phyloP scores from a whole-genome alignment of 2,113 vertebrate genomes.

The Notarius lentiginosus region DNA sequence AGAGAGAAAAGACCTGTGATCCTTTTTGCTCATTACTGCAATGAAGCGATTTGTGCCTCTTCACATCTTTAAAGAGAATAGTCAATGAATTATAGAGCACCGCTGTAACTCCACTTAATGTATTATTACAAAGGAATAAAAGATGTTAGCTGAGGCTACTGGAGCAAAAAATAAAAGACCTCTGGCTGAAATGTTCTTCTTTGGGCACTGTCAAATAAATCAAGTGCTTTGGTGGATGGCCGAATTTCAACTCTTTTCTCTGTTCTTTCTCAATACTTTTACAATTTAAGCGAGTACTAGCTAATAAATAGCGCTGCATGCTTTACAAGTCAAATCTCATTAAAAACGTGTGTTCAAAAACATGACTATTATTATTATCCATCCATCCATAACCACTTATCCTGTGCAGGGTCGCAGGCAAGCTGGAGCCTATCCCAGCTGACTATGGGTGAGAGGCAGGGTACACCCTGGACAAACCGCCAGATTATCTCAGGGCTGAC shows the following conservation, averaged over 20 bases:
- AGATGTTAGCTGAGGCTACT: conserved; percentile 56
- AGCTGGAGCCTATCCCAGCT: too few species aligned
- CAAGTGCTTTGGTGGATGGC: conserved; percentile 51
- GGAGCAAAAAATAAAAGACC: conserved; percentile 43
- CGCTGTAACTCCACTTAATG: conserved; percentile 64
- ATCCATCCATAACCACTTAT: too few species aligned
- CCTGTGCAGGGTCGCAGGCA: too few species aligned
- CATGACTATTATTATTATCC: conserved; percentile 1
- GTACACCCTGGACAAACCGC: too few species aligned
- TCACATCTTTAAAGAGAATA: conserved; percentile 72
- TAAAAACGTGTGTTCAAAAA: conserved; percentile 7
- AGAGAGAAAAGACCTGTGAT: conserved; percentile 54
- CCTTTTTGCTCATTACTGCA: conserved; percentile 69
- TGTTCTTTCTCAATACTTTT: not conserved
- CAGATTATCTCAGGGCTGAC: too few species aligned
- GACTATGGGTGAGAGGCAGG: too few species aligned
- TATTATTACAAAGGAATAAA: conserved; percentile 67
- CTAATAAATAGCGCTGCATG: conserved; percentile 1
- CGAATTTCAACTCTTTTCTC: conserved; percentile 36
- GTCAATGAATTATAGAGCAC: conserved; percentile 59
- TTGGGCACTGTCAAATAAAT: conserved; percentile 49
- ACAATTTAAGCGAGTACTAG: conserved; percentile 4
- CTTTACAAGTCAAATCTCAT: conserved; percentile 32
- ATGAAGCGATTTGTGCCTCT: conserved; percentile 67
- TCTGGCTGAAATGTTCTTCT: conserved; percentile 53